Conservation (phyloP, 2,113 vertebrate genomes). For the Gadus chalcogrammus region DNA sequence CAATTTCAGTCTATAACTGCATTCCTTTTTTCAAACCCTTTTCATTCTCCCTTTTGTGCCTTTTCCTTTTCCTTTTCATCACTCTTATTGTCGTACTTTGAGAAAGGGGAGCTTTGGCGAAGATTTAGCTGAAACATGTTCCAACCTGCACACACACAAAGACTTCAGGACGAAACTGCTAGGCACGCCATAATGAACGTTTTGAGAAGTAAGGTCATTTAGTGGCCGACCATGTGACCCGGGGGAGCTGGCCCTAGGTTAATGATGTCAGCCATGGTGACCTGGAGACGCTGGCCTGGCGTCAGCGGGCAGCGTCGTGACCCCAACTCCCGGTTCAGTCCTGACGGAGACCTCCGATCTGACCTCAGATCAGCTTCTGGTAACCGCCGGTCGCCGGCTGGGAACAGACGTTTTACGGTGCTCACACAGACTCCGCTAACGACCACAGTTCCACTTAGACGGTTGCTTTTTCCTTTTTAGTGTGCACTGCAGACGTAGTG, state of each 20-base stretch:
- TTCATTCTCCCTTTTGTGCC: slow-evolving; percentile 28
- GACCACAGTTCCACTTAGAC: too few relatives aligned
- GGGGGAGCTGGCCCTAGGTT: slow-evolving; percentile 45
- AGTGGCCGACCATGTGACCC: slow-evolving; percentile 33
- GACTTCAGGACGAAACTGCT: neutral
- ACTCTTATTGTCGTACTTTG: neutral
- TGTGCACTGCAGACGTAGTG: too few relatives aligned
- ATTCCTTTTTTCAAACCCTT: slow-evolving; percentile 10
- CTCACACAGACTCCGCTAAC: too few relatives aligned
- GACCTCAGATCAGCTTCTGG: slow-evolving; percentile 20
- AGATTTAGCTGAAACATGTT: neutral
- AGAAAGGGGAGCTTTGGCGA: too few relatives aligned
- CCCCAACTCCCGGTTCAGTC: slow-evolving; percentile 24
- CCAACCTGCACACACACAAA: neutral
- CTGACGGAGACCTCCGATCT: slow-evolving; percentile 18
- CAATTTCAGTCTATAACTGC: slow-evolving; percentile 23
- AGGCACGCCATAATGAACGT: slow-evolving; percentile 37
- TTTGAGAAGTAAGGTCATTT: slow-evolving; percentile 21
- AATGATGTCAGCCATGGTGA: slow-evolving; percentile 39
- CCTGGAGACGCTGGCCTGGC: slow-evolving; percentile 40
- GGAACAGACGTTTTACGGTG: too few relatives aligned
- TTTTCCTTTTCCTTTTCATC: neutral
- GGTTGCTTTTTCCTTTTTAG: too few relatives aligned
- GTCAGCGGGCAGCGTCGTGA: slow-evolving; percentile 39
- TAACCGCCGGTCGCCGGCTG: too few relatives aligned